Percentiles rank a stretch among this genome's conserved stretches.
Evolutionary conservation across 2,113 vertebrate species (phyloP).

Genomic region (Thalassarche chlororhynchos): DNA sequence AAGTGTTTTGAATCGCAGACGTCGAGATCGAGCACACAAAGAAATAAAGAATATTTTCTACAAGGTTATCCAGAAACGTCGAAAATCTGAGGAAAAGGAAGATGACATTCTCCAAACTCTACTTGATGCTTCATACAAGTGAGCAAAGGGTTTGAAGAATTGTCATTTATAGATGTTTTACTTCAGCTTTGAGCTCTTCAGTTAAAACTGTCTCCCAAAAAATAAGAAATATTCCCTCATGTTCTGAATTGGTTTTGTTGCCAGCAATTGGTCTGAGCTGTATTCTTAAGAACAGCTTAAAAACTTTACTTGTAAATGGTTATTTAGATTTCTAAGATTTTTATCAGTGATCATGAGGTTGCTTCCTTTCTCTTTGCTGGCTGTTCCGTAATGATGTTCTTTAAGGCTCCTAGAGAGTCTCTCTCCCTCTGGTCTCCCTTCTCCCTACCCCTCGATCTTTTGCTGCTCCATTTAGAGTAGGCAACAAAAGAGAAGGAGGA

Average conservation of each 20-base stretch:
- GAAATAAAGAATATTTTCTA: slow-evolving; percentile 95
- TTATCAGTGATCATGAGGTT: not conserved
- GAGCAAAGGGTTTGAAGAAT: slow-evolving; percentile 33
- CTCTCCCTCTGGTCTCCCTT: not conserved
- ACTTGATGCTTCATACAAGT: slow-evolving; percentile 96
- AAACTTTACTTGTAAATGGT: not conserved
- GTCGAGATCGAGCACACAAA: slow-evolving; percentile 88
- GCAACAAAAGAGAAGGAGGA: not conserved
- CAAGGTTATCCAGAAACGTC: slow-evolving; percentile 90
- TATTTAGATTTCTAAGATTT: not conserved
- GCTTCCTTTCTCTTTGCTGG: not conserved
- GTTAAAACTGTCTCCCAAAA: not conserved
- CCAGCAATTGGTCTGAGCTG: not conserved
- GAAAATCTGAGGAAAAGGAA: slow-evolving; percentile 78
- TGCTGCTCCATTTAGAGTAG: not conserved
- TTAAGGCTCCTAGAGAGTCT: not conserved
- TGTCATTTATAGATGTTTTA: not conserved
- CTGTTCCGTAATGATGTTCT: not conserved
- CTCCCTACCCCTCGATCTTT: not conserved
- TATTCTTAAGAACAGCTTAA: not conserved
- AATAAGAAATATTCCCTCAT: not conserved
- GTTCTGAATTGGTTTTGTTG: not conserved
- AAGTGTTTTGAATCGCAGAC: slow-evolving; percentile 68
- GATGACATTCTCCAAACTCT: slow-evolving; percentile 96
- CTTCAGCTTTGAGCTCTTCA: not conserved